These are phyloP conservation scores for Dasypogon diadema DNA, from an alignment of 2,888 invertebrate genomes.

Conservation along the genomic window DNA sequence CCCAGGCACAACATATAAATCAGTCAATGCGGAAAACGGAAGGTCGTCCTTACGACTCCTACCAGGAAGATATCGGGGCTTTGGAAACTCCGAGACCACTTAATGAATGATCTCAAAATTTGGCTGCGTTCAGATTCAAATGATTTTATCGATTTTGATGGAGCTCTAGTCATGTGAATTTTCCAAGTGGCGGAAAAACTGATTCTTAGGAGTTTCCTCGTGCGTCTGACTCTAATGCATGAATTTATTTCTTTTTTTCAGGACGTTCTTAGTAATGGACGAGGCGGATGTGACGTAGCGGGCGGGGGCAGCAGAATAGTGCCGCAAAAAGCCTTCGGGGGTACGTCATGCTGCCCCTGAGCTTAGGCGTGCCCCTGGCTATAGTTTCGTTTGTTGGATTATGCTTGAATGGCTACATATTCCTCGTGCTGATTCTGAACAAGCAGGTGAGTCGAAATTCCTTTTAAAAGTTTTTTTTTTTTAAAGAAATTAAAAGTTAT, in stretches of 20 bases:
- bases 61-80: background rate
- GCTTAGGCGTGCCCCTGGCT: conserved; percentile 77
- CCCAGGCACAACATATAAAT: background rate
- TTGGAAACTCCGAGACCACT: background rate
- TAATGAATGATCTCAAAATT: conserved; percentile 15
- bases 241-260: conserved; percentile 32
- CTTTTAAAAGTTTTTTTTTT: too few species aligned
- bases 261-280: conserved; percentile 1
- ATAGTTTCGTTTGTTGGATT: conserved; percentile 79
- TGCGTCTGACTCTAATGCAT: conserved; percentile 15
- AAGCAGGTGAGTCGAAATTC: conserved; percentile 76
- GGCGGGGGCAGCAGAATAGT: conserved; percentile 36
- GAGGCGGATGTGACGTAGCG: conserved; percentile 36
- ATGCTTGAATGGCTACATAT: conserved; percentile 80
- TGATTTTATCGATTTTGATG: conserved; percentile 25
- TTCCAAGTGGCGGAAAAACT: background rate
- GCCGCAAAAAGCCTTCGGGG: conserved; percentile 58
- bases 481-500: too few species aligned
- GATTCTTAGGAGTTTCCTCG: conserved; percentile 3
- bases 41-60: background rate
- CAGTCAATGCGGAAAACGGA: background rate
- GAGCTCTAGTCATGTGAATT: conserved; percentile 1
- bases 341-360: conserved; percentile 75
- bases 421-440: conserved; percentile 78
- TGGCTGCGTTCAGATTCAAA: conserved; percentile 8